phyloP scores from a whole-genome alignment of 2,797 vertebrate species.

The Falco cherrug region DNA sequence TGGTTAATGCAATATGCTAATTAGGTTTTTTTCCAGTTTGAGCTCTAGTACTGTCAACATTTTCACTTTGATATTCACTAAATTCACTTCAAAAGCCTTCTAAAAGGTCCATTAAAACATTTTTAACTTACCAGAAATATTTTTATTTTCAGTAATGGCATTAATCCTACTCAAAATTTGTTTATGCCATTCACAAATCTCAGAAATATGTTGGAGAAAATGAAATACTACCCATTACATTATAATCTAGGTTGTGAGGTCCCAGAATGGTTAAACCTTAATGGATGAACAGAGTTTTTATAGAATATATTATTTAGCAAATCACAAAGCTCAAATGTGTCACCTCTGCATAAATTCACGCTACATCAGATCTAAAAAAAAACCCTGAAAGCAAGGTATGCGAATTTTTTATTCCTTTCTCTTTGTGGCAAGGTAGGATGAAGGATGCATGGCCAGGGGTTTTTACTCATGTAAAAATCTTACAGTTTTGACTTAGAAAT shows the following conservation, averaged over 20 bases:
- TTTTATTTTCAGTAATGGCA: neutral
- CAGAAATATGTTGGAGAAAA: neutral
- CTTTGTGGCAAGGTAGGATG: neutral
- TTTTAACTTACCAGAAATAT: neutral
- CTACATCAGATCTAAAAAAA: neutral
- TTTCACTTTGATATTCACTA: constrained; percentile 31
- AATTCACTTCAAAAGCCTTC: constrained; percentile 50
- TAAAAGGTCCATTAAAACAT: constrained; percentile 10
- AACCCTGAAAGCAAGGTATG: neutral
- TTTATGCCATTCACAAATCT: neutral
- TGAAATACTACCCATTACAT: neutral
- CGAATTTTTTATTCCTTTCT: neutral
- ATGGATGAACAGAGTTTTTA: neutral
- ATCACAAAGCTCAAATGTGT: neutral
- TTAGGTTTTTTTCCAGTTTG: constrained; percentile 24
- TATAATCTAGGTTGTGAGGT: neutral
- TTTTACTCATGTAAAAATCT: neutral
- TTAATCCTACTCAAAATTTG: neutral
- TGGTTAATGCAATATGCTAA: constrained; percentile 46
- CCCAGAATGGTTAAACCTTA: neutral
- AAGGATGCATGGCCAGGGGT: neutral
- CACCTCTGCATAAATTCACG: neutral
- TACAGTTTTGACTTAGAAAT: neutral
- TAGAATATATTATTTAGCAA: neutral
- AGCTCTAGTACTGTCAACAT: constrained; percentile 7